These are phyloP conservation scores for Carassius auratus DNA, from an alignment of 2,113 vertebrate species.

Conservation along the genomic window DNA sequence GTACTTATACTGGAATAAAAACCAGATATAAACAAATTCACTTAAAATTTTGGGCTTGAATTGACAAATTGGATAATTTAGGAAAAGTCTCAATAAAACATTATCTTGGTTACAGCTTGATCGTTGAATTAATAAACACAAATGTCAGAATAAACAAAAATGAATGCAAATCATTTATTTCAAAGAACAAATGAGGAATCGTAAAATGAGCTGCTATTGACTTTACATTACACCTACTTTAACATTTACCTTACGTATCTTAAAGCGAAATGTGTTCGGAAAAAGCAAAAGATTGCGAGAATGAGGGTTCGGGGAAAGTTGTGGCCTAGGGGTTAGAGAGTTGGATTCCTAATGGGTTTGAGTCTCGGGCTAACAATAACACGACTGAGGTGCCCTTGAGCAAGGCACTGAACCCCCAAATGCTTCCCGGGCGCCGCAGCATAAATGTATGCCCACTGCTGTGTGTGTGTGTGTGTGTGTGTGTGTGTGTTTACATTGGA, in stretches of 20 bases:
- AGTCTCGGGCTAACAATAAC: too few species aligned
- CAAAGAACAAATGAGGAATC: not conserved
- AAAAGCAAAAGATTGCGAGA: not conserved
- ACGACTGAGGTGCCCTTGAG: too few species aligned
- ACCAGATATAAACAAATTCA: not conserved
- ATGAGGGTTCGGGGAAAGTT: too few species aligned
- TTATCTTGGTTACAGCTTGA: not conserved
- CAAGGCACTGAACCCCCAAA: too few species aligned
- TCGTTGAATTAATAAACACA: not conserved
- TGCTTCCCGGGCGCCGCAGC: too few species aligned
- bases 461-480: too few species aligned
- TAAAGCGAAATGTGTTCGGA: not conserved
- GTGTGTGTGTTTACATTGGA: too few species aligned
- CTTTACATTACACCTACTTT: not conserved
- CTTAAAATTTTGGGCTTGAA: not conserved
- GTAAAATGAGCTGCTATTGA: not conserved
- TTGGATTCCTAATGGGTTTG: too few species aligned
- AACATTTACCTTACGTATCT: conserved; percentile 8
- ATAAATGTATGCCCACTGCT: too few species aligned
- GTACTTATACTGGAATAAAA: not conserved
- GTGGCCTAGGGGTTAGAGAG: too few species aligned
- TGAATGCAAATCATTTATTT: not conserved
- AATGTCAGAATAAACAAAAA: not conserved
- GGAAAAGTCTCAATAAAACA: not conserved
- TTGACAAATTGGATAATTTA: not conserved